Base-by-base conservation (phyloP, 1,140 invertebrate species). In the Caenorhabditis brenneri region DNA sequence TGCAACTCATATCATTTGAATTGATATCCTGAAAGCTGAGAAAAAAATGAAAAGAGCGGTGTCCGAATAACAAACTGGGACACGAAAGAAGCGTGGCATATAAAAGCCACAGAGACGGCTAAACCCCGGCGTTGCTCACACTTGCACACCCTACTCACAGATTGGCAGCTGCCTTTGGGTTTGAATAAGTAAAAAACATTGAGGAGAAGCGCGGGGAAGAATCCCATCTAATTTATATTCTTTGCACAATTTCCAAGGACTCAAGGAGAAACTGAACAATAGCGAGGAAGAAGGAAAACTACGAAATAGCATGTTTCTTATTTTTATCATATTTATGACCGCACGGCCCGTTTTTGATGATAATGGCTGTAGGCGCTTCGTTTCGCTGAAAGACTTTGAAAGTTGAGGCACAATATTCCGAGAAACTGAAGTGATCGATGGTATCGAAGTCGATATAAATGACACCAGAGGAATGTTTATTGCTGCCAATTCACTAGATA, bases 251-350 rank as follows among this genome's bases (percentile, higher is more conserved):
- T 22, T 55, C 22, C 24, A 55, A 6, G 22, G 53, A n/a, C 15
- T 51, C 5, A 1, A n/a, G 16, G 24, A 12, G 22, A 24, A 55
- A 7, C 10, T 7, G 24, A 15, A 29, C 42, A 42, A 22, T 10
- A 12, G 42, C 15, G 27, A 74, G 1, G 6, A 39, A 31, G 16
- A n/a, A n/a, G n/a, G n/a, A n/a, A 42, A 74, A 74, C 36, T 46
- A 42, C 65, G 29, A 74, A 42, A 12, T 42, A 24, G 19, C 65
- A 1, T 24, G 33, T 42, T 74, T 74, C n/a, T 46, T n/a, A n/a
- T 42, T 74, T 39, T 74, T 74, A 74, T 74, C 65, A 74, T 24
- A 39, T 74, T 42, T 42, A 42, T 46, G 12, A 74, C n/a, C 65
- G 27, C 36, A 74, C 10, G 65, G 65, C 6, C 36, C 65, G 24